phyloP scores from a whole-genome alignment of 2,113 vertebrate species.

The Brienomyrus brachyistius region DNA sequence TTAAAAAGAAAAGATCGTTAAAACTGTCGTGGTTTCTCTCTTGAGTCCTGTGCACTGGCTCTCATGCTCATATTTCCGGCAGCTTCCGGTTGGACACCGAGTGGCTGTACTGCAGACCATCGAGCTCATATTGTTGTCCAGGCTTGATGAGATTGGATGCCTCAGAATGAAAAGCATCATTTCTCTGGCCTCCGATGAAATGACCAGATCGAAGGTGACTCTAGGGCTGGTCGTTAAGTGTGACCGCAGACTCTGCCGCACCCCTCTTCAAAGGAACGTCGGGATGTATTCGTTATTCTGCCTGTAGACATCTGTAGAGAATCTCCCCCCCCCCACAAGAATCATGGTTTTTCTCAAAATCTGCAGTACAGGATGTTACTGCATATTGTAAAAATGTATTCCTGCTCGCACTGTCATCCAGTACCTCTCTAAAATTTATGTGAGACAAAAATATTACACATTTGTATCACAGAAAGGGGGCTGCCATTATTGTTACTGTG shows the following conservation, averaged over 20 bases:
- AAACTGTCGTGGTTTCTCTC: neutral
- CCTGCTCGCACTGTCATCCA: neutral
- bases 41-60: neutral
- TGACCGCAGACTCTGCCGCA: neutral
- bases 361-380: neutral
- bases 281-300: neutral
- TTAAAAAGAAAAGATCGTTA: neutral
- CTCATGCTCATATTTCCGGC: slow-evolving; percentile 4
- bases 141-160: slow-evolving; percentile 59
- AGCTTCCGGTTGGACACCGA: slow-evolving; percentile 73
- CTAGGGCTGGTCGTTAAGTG: neutral
- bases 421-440: neutral
- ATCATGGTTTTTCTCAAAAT: neutral
- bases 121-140: slow-evolving; percentile 67
- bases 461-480: neutral
- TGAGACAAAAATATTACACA: neutral
- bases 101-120: slow-evolving; percentile 77
- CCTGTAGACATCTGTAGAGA: neutral
- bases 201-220: slow-evolving; percentile 81
- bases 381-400: neutral
- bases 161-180: slow-evolving; percentile 67
- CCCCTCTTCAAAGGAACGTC: no score
- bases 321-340: neutral
- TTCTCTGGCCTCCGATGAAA: slow-evolving; percentile 77
- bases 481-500: neutral